Evolutionary conservation across 1,140 invertebrate species (phyloP).

Genomic region (Drosophila leontia): DNA sequence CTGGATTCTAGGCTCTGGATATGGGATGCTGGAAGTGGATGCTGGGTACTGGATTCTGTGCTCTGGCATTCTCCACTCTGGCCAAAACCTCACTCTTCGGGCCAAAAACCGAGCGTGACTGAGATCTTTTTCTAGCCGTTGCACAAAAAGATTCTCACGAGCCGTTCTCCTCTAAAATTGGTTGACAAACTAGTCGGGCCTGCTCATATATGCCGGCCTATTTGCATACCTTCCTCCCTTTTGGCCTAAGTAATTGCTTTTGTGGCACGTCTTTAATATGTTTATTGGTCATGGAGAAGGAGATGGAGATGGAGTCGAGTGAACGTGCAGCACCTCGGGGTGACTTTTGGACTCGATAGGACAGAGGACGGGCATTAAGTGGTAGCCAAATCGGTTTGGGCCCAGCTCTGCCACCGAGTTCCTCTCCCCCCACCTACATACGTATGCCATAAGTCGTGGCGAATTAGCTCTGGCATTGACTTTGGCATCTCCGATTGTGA

Average conservation of each 20-base stretch:
- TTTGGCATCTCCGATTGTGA: constrained; percentile 63
- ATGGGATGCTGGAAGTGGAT: constrained; percentile 3
- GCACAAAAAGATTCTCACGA: constrained; percentile 72
- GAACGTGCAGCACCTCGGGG: constrained; percentile 67
- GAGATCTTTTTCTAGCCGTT: constrained; percentile 45
- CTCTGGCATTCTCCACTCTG: constrained; percentile 41
- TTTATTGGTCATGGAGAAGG: constrained; percentile 46
- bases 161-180: constrained; percentile 66
- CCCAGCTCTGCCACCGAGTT: constrained; percentile 45
- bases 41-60: not conserved
- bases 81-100: constrained; percentile 39
- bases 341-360: constrained; percentile 39
- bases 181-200: constrained; percentile 73
- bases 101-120: constrained; percentile 74
- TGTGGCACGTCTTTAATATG: constrained; percentile 62
- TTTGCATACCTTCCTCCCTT: constrained; percentile 42
- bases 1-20: constrained; percentile 4
- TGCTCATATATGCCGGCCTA: constrained; percentile 54
- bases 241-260: constrained; percentile 55
- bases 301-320: not conserved
- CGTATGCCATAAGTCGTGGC: constrained; percentile 30
- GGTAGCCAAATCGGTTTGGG: constrained; percentile 67
- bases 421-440: not conserved
- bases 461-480: constrained; percentile 58
- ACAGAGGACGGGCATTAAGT: constrained; percentile 57